Conservation (phyloP, 2,113 vertebrate species). For the Chrysochloris asiatica region DNA sequence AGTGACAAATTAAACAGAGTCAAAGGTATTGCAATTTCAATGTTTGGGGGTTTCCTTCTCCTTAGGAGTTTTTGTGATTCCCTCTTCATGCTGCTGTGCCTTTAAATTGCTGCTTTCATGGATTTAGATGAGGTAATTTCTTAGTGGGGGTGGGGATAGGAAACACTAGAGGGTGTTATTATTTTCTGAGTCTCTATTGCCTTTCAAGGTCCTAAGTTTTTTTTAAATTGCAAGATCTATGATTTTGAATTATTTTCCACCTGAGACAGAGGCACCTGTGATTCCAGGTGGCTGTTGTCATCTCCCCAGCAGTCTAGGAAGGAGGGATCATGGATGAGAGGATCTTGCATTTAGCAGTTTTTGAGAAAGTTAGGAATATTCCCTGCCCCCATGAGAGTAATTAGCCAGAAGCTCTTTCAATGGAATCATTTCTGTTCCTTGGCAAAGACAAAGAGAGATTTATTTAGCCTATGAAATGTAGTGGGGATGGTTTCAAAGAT, state of each 20-base stretch:
- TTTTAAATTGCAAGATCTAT: not conserved
- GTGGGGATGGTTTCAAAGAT: slow-evolving; percentile 19
- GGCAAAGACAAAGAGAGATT: slow-evolving; percentile 16
- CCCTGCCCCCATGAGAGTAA: not conserved
- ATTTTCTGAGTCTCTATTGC: not conserved
- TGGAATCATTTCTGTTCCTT: slow-evolving; percentile 37
- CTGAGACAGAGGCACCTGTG: not conserved
- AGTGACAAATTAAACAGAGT: not conserved
- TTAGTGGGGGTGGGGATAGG: not conserved
- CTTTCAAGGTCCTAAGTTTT: not conserved
- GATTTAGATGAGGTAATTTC: not conserved
- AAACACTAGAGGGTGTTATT: not conserved
- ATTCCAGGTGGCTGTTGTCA: not conserved
- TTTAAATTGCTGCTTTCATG: slow-evolving; percentile 2
- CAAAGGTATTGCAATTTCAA: not conserved
- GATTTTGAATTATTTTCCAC: not conserved
- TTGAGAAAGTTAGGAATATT: not conserved
- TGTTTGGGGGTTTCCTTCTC: not conserved
- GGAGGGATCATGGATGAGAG: not conserved
- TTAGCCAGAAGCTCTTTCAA: not conserved
- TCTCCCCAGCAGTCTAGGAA: no score
- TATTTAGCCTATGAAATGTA: not conserved
- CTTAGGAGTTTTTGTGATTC: not conserved
- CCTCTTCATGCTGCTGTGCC: not conserved
- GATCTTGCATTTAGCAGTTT: not conserved